phyloP scores from a whole-genome alignment of 2,113 vertebrate species.

The Pollachius pollachius region DNA sequence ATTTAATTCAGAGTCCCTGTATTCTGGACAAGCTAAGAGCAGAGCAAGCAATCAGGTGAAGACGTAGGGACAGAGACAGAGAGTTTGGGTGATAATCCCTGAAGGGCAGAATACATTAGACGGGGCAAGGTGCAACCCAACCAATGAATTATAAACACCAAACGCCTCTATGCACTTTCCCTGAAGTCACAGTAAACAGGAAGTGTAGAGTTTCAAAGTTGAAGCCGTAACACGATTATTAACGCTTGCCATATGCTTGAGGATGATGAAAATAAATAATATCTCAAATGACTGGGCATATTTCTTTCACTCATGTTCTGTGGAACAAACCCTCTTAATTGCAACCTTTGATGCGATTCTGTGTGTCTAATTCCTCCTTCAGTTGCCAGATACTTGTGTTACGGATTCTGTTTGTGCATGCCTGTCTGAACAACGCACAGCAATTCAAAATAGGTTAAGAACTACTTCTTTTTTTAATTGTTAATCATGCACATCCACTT shows the following conservation, averaged over 20 bases:
- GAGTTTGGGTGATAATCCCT: slow-evolving; percentile 11
- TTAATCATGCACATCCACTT: slow-evolving; percentile 31
- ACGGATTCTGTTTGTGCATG: slow-evolving; percentile 5
- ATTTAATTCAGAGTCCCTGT: background rate
- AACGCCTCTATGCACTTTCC: slow-evolving; percentile 37
- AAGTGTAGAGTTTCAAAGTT: slow-evolving; percentile 47
- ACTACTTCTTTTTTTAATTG: slow-evolving; percentile 24
- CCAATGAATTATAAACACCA: too few species aligned
- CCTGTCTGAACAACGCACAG: slow-evolving; percentile 23
- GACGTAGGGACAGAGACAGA: slow-evolving; percentile 6
- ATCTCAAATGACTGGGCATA: slow-evolving; percentile 53
- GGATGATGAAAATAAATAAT: slow-evolving; percentile 64
- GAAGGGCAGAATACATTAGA: slow-evolving; percentile 16
- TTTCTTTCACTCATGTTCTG: slow-evolving; percentile 61
- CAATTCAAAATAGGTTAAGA: slow-evolving; percentile 42
- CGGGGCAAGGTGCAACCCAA: background rate
- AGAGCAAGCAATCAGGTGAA: background rate
- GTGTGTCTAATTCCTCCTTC: slow-evolving; percentile 66
- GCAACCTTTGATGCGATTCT: slow-evolving; percentile 67
- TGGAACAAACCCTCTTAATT: slow-evolving; percentile 64
- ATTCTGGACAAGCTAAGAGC: background rate
- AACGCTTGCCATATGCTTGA: slow-evolving; percentile 45
- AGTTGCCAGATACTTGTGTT: slow-evolving; percentile 34
- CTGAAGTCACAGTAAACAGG: slow-evolving; percentile 35
- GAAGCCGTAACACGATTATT: slow-evolving; percentile 58